Conservation (phyloP, 2,888 invertebrate species). For the Odiellus spinosus region DNA sequence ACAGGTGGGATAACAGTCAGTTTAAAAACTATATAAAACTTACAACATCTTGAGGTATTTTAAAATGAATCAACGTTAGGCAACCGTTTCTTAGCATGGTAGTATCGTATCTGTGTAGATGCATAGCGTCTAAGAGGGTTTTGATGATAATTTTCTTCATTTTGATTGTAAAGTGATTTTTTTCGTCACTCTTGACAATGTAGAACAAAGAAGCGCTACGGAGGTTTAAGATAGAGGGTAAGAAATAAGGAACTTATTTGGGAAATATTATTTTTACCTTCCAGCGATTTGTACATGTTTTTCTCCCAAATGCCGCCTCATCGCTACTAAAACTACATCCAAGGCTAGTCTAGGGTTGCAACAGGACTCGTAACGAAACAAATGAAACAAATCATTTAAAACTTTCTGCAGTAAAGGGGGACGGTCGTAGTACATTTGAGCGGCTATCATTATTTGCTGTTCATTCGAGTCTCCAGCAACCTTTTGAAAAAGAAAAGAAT, state of each 20-base stretch:
- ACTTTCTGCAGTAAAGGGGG: conserved; percentile 65
- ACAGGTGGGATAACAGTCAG: neutral
- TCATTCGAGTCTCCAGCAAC: conserved; percentile 83
- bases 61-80: conserved; percentile 82
- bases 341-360: conserved; percentile 53
- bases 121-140: conserved; percentile 74
- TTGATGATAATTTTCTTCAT: conserved; percentile 60
- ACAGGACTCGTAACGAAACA: conserved; percentile 68
- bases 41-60: conserved; percentile 86
- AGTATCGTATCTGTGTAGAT: conserved; percentile 61
- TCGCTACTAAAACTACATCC: conserved; percentile 66
- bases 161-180: conserved; percentile 49
- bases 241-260: neutral
- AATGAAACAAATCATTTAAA: conserved; percentile 75
- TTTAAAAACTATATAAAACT: conserved; percentile 33
- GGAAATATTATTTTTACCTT: conserved; percentile 23
- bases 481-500: conserved; percentile 34
- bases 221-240: conserved; percentile 15
- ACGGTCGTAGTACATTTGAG: conserved; percentile 60
- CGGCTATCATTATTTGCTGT: conserved; percentile 72
- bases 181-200: conserved; percentile 75
- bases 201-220: conserved; percentile 83
- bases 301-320: conserved; percentile 70
- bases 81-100: conserved; percentile 95
- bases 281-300: conserved; percentile 72